A percentile compares a stretch with the other conserved stretches of the same genome.
phyloP scores from a whole-genome alignment of 2,113 vertebrate genomes.

The Myocastor coypus region DNA sequence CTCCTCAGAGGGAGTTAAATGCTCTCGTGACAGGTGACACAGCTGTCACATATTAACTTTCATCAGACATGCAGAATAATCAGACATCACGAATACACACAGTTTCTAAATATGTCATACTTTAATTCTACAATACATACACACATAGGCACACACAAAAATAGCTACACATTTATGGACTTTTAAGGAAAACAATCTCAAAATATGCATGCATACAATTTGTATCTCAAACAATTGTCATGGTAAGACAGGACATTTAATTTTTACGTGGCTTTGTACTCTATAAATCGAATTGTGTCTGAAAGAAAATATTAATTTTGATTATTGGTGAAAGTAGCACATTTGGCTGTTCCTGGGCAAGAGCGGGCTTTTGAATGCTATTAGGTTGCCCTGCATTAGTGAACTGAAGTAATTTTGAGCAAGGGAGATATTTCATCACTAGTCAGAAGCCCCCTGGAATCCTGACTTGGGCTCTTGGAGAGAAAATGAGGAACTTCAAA shows the following conservation, averaged over 20 bases:
- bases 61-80: neutral
- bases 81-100: neutral
- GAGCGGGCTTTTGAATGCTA: neutral
- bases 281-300: neutral
- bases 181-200: neutral
- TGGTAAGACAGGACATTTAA: neutral
- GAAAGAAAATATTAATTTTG: neutral
- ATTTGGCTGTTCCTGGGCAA: neutral
- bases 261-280: constrained; percentile 1
- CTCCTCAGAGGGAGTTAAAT: neutral
- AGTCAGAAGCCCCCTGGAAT: neutral
- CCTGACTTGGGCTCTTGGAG: constrained; percentile 1
- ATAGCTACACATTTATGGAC: neutral
- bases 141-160: neutral
- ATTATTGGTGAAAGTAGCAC: neutral
- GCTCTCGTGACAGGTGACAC: neutral
- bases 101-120: neutral
- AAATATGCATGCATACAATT: neutral
- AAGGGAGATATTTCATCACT: neutral
- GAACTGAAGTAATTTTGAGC: neutral
- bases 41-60: neutral
- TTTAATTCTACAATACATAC: neutral
- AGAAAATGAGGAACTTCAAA: neutral
- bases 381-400: neutral
- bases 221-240: neutral